Evolutionary conservation across 2,113 vertebrate genomes (phyloP), one percentile per base, ranked within the genome.

Genomic region (Oncorhynchus keta): DNA sequence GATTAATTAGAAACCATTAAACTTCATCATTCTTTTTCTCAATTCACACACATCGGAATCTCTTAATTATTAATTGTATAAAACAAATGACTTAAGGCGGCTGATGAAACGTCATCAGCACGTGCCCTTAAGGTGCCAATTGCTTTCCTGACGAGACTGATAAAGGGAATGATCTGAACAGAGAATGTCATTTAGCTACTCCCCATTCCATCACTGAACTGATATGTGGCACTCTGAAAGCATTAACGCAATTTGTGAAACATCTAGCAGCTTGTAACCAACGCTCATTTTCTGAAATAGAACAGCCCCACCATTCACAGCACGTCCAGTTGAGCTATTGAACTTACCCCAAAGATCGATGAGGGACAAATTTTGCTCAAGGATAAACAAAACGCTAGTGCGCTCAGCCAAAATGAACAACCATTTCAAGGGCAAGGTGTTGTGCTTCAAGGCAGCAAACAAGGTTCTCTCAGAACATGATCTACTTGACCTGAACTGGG

Each of bases 11-110:
- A 71, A 78, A 39, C 32, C 74, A 78, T 72, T 77, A 73, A 59
- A 45, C 68, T 62, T 62, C 80, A 86, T 88, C 74, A 62, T 77
- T 81, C 76, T 80, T 84, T 24, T 83, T 88, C 86, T 69, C 75
- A 79, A 61, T 83, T 79, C 74, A 66, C 73, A 73, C 59, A 80
- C 75, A 87, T 88, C 78, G 75, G 45, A 73, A 68, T 81, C 39
- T 84, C 73, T 87, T 86, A 81, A 89, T 90, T 87, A 87, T 83
- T 78, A 70, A 83, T 87, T 28, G 69, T 73, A 82, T 78, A 16
- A 73, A 80, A 30, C 74, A 72, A 79, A 70, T 74, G 76, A 77
- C 8, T 66, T 51, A 83, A 83, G 16, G 72, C 22, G 39, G n/a
- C 64, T 77, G 65, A 57, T 78, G 48, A 13, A 73, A 49, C 14